Evolutionary conservation across 2,797 vertebrate genomes (phyloP).

Genomic region (Myripristis murdjan): DNA sequence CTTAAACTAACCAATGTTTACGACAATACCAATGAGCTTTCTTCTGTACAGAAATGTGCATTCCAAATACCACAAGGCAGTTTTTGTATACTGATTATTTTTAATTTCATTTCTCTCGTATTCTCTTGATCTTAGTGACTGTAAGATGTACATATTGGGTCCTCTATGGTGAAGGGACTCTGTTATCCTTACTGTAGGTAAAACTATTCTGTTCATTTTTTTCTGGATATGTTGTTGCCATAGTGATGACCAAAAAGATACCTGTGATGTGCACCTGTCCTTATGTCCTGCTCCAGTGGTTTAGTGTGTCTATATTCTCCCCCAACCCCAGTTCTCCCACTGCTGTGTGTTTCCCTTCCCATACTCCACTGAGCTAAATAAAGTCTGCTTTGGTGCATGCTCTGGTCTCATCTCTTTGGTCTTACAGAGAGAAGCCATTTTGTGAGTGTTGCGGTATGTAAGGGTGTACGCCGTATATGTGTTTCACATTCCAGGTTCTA

Average conservation of each 20-base stretch:
- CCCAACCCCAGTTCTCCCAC: constrained; percentile 75
- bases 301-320: constrained; percentile 83
- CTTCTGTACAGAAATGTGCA: constrained; percentile 91
- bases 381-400: constrained; percentile 89
- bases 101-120: constrained; percentile 72
- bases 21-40: constrained; percentile 93
- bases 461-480: constrained; percentile 47
- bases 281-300: constrained; percentile 88
- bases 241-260: constrained; percentile 91
- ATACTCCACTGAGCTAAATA: constrained; percentile 89
- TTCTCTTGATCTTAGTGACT: constrained; percentile 84
- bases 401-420: constrained; percentile 78
- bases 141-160: constrained; percentile 85
- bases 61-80: constrained; percentile 90
- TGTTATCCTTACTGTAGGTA: constrained; percentile 85
- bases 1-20: constrained; percentile 90
- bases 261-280: constrained; percentile 91
- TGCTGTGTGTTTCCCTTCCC: constrained; percentile 84
- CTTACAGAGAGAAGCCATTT: constrained; percentile 72
- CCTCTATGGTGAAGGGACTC: constrained; percentile 81
- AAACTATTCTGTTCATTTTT: constrained; percentile 74
- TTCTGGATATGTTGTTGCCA: constrained; percentile 89
- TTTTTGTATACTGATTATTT: constrained; percentile 79
- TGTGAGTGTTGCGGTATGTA: constrained; percentile 69
- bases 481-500: constrained; percentile 65